Conservation (phyloP, 2,888 invertebrate species). For the Nephrotoma guestfalica region DNA sequence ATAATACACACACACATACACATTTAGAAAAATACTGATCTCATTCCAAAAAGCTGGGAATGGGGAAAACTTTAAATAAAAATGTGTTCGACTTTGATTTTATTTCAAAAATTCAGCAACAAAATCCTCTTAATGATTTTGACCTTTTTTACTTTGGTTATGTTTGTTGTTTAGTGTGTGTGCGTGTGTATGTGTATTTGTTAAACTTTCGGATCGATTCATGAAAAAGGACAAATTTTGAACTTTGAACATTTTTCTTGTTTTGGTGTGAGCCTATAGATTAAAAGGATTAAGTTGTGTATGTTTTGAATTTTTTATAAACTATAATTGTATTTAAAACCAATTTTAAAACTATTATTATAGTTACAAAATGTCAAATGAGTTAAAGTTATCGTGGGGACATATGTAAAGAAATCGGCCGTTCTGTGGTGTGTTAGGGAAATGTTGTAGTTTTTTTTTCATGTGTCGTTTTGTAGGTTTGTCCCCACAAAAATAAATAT, state of each 20-base stretch:
- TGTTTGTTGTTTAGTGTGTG: not conserved
- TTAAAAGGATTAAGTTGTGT: not conserved
- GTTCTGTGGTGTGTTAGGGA: not conserved
- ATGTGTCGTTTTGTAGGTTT: not conserved
- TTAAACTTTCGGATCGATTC: not conserved
- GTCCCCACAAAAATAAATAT: not conserved
- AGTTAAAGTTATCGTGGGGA: not conserved
- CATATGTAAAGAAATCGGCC: not conserved
- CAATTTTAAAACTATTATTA: not conserved
- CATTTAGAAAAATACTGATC: not conserved
- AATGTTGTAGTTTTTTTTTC: not conserved
- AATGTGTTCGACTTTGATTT: not conserved
- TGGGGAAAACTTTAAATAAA: not conserved
- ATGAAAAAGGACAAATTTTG: not conserved
- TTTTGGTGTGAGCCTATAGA: not conserved
- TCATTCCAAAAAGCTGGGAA: not conserved
- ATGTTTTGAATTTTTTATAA: not conserved
- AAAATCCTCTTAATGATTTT: not conserved
- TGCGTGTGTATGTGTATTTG: not conserved
- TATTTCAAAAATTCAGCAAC: not conserved
- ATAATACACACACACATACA: not conserved
- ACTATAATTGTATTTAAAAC: not conserved
- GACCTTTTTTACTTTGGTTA: not conserved
- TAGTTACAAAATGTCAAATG: not conserved
- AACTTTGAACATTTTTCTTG: not conserved